Base-by-base conservation (phyloP, 2,888 invertebrate species). In the Sminthurides aquaticus region DNA sequence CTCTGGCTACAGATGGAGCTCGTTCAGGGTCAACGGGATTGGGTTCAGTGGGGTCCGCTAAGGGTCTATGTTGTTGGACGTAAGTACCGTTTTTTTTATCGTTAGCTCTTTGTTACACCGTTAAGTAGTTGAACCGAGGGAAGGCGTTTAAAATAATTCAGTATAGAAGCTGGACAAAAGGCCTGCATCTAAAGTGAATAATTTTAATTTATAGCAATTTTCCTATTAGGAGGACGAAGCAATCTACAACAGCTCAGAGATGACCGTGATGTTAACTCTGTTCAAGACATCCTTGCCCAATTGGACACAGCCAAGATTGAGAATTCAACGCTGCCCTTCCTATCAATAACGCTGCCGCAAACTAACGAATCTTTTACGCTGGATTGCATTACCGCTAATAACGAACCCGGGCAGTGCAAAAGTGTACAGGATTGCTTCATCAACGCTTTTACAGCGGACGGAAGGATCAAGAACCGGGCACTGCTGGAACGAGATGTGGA, bases 151-250 rank as follows among this genome's bases (percentile, higher is more conserved):
- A n/a, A n/a, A n/a, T n/a, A n/a, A n/a, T n/a, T n/a, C n/a, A n/a
- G n/a, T n/a, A n/a, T n/a, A n/a, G n/a, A n/a, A n/a, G n/a, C n/a
- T n/a, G n/a, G n/a, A n/a, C 20, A 20, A 22, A 52, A n/a, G 26
- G 26, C 26, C 49, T 24, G 60, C 26, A 25, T 57, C 57, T 62
- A 57, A 62, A 62, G 34, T 62, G 62, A 56, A 62, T 62, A 43
- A 62, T 57, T 62, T 56, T 55, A 62, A 62, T 62, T 62, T 62
- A 57, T 62, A 62, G 62, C 58, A 60, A 60, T 60, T 60, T 60
- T 60, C 60, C 60, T 58, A 64, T 57, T 64, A 64, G 64, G 64
- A 58, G 64, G 64, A 49, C 64, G 64, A 25, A 57, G 57, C 49
- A 49, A 60, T 49, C 49, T 60, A 3, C 58, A 58, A 49, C 58